A percentile compares a stretch with the other conserved stretches of the same genome.
These are phyloP conservation scores for Alitta virens DNA, from an alignment of 2,888 invertebrate species.

Conservation along the genomic window DNA sequence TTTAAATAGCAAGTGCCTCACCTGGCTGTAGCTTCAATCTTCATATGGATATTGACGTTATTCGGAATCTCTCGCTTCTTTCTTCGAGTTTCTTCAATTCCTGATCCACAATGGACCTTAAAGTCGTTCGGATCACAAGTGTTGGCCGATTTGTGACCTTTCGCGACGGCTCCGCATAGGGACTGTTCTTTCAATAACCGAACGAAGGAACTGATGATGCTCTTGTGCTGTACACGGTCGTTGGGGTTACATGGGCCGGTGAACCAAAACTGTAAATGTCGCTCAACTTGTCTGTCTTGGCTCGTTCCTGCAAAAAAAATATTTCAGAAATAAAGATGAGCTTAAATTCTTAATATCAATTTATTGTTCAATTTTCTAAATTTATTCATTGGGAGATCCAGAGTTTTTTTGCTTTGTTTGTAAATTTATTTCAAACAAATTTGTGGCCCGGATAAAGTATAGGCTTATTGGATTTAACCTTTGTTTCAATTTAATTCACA, in stretches of 20 bases:
- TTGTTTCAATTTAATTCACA: too few relatives aligned
- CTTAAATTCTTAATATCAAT: too few relatives aligned
- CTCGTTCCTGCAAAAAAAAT: conserved; percentile 26
- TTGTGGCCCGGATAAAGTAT: too few relatives aligned
- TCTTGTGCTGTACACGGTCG: conserved; percentile 24
- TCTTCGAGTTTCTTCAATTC: background rate
- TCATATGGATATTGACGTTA: background rate
- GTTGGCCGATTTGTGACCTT: background rate
- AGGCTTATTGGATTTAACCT: too few relatives aligned
- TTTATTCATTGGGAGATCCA: too few relatives aligned
- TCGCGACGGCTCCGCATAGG: conserved; percentile 23
- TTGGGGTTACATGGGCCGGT: conserved; percentile 34
- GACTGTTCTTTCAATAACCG: conserved; percentile 27
- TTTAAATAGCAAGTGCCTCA: too few relatives aligned
- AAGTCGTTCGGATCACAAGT: background rate
- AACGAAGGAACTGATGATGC: conserved; percentile 26
- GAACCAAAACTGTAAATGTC: conserved; percentile 34
- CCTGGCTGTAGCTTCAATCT: background rate
- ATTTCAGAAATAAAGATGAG: background rate
- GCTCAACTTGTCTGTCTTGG: conserved; percentile 28
- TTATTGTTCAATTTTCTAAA: too few relatives aligned
- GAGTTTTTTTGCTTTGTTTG: too few relatives aligned
- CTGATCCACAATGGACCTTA: background rate
- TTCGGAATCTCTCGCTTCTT: background rate
- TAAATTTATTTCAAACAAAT: too few relatives aligned